These are phyloP conservation scores for Bos javanicus DNA, from an alignment of 2,113 vertebrate species.

Conservation along the genomic window DNA sequence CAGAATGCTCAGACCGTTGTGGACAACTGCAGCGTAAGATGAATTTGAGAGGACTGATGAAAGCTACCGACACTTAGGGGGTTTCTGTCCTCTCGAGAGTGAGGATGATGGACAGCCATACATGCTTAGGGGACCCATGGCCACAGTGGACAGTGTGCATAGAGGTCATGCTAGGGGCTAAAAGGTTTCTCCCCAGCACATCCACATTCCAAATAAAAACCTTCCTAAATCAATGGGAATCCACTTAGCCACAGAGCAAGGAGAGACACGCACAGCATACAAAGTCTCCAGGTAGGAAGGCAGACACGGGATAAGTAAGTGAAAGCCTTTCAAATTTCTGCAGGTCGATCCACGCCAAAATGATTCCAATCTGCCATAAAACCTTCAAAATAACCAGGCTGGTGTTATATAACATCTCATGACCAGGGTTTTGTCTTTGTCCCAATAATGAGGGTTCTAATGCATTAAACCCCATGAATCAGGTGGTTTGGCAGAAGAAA, in stretches of 20 bases:
- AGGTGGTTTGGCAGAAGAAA: neutral
- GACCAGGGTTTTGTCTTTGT: neutral
- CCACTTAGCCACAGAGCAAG: neutral
- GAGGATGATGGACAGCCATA: neutral
- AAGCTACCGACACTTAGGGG: neutral
- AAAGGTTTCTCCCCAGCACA: neutral
- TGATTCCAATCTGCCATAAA: neutral
- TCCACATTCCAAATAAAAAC: neutral
- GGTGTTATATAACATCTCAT: neutral
- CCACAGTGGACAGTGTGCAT: too few species aligned
- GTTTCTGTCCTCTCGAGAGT: neutral
- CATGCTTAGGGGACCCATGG: neutral
- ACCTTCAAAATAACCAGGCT: neutral
- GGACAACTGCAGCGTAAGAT: rapidly evolving
- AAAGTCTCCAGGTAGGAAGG: neutral
- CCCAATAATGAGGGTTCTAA: neutral
- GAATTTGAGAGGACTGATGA: neutral
- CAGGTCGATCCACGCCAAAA: neutral
- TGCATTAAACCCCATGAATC: neutral
- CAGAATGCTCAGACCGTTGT: neutral
- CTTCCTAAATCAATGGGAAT: neutral
- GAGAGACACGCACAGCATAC: neutral
- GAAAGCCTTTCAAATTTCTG: neutral
- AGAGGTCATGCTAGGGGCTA: neutral
- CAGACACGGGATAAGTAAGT: neutral